These are phyloP conservation scores for Meiosimyza platycephala DNA, from an alignment of 2,888 invertebrate species.

Conservation along the genomic window DNA sequence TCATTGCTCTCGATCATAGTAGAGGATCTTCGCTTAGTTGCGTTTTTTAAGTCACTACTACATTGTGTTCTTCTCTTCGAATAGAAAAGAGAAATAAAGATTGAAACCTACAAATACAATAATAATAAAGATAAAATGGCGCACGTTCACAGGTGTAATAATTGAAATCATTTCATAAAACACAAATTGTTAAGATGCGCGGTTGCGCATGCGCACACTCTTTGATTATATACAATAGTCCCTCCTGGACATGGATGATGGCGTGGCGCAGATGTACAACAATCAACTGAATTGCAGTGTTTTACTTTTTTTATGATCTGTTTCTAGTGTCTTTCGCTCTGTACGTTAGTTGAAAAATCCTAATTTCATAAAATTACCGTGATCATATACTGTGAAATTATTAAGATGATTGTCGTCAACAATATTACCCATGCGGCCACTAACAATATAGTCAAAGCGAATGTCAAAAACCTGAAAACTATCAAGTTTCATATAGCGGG, in stretches of 20 bases:
- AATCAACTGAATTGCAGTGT: slow-evolving; percentile 10
- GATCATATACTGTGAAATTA: slow-evolving; percentile 56
- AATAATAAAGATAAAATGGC: slow-evolving; percentile 43
- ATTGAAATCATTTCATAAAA: slow-evolving; percentile 63
- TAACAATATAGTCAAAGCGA: too few relatives aligned
- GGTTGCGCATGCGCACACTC: slow-evolving; percentile 48
- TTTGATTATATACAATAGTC: slow-evolving; percentile 32
- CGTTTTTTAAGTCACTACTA: slow-evolving; percentile 30
- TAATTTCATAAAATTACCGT: slow-evolving; percentile 47
- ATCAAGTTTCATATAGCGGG: too few relatives aligned
- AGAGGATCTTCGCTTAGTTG: slow-evolving; percentile 58
- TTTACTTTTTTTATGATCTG: slow-evolving; percentile 8
- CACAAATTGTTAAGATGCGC: slow-evolving; percentile 41
- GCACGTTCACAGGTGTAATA: slow-evolving; percentile 63
- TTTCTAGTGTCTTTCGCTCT: slow-evolving; percentile 13
- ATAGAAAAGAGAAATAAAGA: slow-evolving; percentile 11
- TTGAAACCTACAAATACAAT: not conserved
- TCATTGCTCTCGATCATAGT: slow-evolving; percentile 36
- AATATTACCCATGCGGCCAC: not conserved
- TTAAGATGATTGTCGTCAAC: slow-evolving; percentile 40
- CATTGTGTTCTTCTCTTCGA: too few relatives aligned
- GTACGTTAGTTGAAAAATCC: slow-evolving; percentile 19
- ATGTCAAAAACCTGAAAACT: too few relatives aligned
- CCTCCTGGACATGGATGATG: slow-evolving; percentile 27
- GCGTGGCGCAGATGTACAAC: slow-evolving; percentile 20